phyloP scores from a whole-genome alignment of 64 coral and sea anemone species.

The Platygyra sinensis region DNA sequence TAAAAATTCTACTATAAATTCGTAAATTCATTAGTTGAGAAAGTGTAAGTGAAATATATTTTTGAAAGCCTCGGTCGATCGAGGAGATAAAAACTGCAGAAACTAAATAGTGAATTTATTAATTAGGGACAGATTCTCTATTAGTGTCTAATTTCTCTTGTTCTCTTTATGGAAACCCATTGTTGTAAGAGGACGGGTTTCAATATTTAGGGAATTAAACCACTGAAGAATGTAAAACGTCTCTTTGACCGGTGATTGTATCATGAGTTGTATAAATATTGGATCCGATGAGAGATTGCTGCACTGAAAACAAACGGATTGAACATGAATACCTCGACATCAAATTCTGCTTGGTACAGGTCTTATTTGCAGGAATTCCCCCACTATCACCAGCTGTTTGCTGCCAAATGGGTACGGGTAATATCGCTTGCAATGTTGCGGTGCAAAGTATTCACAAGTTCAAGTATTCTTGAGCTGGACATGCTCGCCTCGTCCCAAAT shows the following conservation, averaged over 20 bases:
- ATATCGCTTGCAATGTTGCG: not conserved
- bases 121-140: no score
- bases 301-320: slow-evolving; percentile 11
- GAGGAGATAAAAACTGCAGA: no score
- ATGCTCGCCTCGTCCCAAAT: slow-evolving; percentile 54
- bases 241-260: not conserved
- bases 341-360: slow-evolving; percentile 48
- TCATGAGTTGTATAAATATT: not conserved
- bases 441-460: slow-evolving; percentile 55
- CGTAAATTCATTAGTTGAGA: no score
- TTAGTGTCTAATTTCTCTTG: no score
- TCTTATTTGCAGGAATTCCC: slow-evolving; percentile 51
- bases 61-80: no score
- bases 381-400: slow-evolving; percentile 56
- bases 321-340: slow-evolving; percentile 27
- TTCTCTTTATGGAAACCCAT: no score
- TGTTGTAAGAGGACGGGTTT: no score
- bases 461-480: slow-evolving; percentile 36
- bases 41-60: no score
- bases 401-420: slow-evolving; percentile 40
- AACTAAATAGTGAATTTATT: no score
- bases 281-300: slow-evolving; percentile 1
- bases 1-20: no score
- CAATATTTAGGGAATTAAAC: no score
- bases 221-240: no score